A percentile compares a stretch with the other conserved stretches of the same genome.
phyloP scores from a whole-genome alignment of 2,797 vertebrate species.

The Cossypha niveicapilla region DNA sequence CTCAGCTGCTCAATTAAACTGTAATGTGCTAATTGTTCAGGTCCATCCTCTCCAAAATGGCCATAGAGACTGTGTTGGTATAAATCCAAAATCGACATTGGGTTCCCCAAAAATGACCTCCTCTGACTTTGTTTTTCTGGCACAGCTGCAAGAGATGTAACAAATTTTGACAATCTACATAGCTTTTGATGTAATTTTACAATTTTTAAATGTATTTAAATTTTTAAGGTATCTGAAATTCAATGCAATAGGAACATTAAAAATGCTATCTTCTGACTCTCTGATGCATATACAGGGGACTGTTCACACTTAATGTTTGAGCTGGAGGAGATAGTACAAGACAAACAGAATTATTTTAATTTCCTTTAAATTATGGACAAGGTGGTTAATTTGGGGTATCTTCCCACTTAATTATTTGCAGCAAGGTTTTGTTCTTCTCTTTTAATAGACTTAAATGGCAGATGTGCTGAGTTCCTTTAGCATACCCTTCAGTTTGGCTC shows the following conservation, averaged over 20 bases:
- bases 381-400: not conserved
- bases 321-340: not conserved
- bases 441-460: not conserved
- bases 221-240: not conserved
- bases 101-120: constrained; percentile 66
- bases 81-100: constrained; percentile 80
- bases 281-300: not conserved
- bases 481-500: not conserved
- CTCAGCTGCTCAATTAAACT: constrained; percentile 73
- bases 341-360: not conserved
- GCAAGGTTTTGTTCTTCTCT: not conserved
- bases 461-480: not conserved
- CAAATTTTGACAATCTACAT: not conserved
- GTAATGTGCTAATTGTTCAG: constrained; percentile 77
- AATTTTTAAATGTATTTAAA: not conserved
- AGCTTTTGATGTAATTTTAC: not conserved
- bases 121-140: constrained; percentile 73
- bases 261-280: not conserved
- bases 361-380: not conserved
- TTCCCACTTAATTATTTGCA: not conserved
- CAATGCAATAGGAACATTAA: not conserved
- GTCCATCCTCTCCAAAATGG: constrained; percentile 72
- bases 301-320: not conserved
- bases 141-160: constrained; percentile 47
- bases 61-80: constrained; percentile 78